Base-by-base conservation (phyloP, 2,888 invertebrate species). In the Anticlea derivata region DNA sequence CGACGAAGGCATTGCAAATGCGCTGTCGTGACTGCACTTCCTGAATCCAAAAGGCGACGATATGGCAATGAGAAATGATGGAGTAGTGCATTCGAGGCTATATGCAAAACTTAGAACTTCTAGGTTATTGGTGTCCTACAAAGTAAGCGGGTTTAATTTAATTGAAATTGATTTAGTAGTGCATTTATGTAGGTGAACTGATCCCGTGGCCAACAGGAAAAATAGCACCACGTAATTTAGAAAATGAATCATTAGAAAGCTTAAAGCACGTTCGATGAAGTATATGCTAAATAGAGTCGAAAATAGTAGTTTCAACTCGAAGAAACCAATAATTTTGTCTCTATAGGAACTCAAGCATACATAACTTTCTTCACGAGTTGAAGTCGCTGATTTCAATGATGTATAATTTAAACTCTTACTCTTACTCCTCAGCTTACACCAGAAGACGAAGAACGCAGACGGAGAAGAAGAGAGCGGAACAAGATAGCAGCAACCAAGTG, bases 401-500 rank as follows among this genome's bases (percentile, higher is more conserved):
- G n/a, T n/a, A 17, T 17, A 17, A 33, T 33, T 10, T 7, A 10
- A 33, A 29, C 7, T 24, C 6, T 23, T 17, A 0, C 4, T 46
- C 10, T 31, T 52, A 26, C 24, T 52, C 59, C 85, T 0, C 85
- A 96, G 96, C 86, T 97, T 61, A 97, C 98, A 6, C 96, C 96
- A 38, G 97, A 97, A 90, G 97, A 97, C 75, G 97, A 97, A 86
- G 97, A 97, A 75, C 92, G 97, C 24, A 92, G 97, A 49, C 91
- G 96, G 52, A 92, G 97, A 49, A 92, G 98, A 72, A 93, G 98
- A 69, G 98, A 98, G 84, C 92, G 97, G 65, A 98, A 98, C 84
- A 98, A 98, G 91, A 96, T 98, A 60, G 98, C 98, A 41, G 98
- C 98, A 51, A 98, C 98, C 7, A 98, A 98, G 83, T 98, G 98